Evolutionary conservation across 2,113 vertebrate genomes (phyloP), one percentile per base, ranked within the genome.

Genomic region (Chlamydotis undulata): DNA sequence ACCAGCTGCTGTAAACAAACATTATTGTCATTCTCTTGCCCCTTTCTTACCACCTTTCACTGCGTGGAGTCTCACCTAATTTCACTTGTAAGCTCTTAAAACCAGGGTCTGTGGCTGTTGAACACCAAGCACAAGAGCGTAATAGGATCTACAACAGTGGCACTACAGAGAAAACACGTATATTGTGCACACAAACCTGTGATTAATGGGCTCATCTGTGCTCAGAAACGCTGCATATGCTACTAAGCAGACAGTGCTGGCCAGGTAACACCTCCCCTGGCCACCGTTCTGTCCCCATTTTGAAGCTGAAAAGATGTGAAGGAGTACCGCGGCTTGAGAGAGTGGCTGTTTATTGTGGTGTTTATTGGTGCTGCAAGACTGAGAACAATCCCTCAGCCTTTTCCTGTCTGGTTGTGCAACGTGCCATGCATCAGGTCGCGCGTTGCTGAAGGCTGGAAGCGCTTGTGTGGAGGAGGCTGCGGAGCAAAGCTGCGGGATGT

Each of bases 21-120:
- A 64, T 23, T 35, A 59, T 1, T 75, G 29, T 31, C 19, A 41
- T 91, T 91, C 52, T 92, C 52, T 74, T 74, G 39, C 12, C 50
- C 25, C 33, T 79, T 87, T 84, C 55, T 79, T 65, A 43, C 5
- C 64, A 59, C 63, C 33, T 81, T 95, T 92, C 67, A 26, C 31
- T 55, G 45, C 0, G 0, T 52, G 59, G 53, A 92, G 24, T 65
- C 80, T 87, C 74, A 57, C n/a, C 41, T 94, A 41, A 82, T 93
- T 84, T 87, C 57, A 84, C 74, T 87, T 49, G 41, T 63, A 76
- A 90, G 50, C 68, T 61, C 64, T 68, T 90, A 61, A 94, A 95
- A 78, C 35, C 52, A 53, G 69, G 24, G 39, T 68, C 84, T 87
- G 74, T 59, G 64, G 24, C 57, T 90, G 47, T 25, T 4, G 0